These are phyloP conservation scores for Kryptolebias ocellatus DNA, from an alignment of 2,797 vertebrate genomes.

Conservation along the genomic window DNA sequence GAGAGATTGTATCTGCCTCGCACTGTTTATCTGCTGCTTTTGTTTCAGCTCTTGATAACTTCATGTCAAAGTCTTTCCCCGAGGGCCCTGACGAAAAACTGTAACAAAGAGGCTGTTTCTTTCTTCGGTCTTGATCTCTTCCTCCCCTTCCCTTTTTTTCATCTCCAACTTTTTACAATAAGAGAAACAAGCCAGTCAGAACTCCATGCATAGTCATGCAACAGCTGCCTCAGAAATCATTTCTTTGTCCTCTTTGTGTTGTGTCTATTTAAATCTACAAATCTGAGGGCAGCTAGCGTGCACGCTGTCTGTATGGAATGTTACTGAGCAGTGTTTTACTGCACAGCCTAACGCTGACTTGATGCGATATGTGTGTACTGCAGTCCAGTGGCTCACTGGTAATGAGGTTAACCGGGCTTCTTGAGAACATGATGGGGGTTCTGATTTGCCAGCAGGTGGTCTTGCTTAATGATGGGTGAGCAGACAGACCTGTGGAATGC, in stretches of 20 bases:
- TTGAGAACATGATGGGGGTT: conserved; percentile 72
- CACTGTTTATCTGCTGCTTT: conserved; percentile 73
- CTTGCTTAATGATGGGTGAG: conserved; percentile 73
- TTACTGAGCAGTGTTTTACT: conserved; percentile 54
- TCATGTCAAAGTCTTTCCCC: conserved; percentile 61
- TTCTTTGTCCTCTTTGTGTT: conserved; percentile 42
- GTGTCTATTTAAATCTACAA: conserved; percentile 43
- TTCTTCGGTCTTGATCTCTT: conserved; percentile 52
- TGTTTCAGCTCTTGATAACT: conserved; percentile 71
- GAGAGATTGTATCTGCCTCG: conserved; percentile 66
- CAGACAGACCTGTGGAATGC: conserved; percentile 69
- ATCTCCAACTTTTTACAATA: conserved; percentile 24
- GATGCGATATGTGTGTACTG: conserved; percentile 58
- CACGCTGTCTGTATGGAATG: conserved; percentile 39
- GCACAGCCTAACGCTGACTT: conserved; percentile 33
- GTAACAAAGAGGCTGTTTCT: conserved; percentile 68
- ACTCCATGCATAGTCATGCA: conserved; percentile 50
- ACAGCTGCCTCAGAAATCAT: conserved; percentile 58
- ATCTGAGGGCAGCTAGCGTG: conserved; percentile 36
- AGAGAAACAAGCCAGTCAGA: conserved; percentile 44
- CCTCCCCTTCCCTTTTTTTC: conserved; percentile 14
- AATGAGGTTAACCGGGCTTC: conserved; percentile 66
- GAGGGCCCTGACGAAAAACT: conserved; percentile 44
- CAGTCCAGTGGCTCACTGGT: conserved; percentile 51
- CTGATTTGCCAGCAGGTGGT: conserved; percentile 76